Percentiles rank a stretch among this genome's conserved stretches.
Evolutionary conservation across 2,797 vertebrate species (phyloP).

Genomic region (Pitangus sulphuratus): DNA sequence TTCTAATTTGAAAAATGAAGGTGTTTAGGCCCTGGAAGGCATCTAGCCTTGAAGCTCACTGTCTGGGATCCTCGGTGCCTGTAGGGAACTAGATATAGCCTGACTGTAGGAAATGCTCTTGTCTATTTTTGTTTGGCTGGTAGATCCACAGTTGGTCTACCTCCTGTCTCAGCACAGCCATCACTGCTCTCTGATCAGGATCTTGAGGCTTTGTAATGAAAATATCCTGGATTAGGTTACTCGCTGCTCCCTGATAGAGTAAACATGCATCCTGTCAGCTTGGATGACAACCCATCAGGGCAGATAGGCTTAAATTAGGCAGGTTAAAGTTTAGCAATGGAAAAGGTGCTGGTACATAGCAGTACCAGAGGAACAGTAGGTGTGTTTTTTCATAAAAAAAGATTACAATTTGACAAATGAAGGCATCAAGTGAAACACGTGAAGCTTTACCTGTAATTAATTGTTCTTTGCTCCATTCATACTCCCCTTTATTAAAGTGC

Average conservation of each 20-base stretch:
- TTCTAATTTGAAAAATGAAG: background rate
- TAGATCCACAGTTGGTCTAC: background rate
- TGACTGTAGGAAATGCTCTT: background rate
- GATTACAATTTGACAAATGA: background rate
- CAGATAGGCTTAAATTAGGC: background rate
- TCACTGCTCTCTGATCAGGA: background rate
- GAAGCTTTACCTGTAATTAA: background rate
- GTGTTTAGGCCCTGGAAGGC: background rate
- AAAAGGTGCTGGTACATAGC: background rate
- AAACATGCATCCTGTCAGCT: background rate
- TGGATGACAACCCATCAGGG: background rate
- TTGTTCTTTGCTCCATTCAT: background rate
- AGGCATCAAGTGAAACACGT: background rate
- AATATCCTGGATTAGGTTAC: constrained; percentile 47
- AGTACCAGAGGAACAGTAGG: background rate
- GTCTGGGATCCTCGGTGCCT: background rate
- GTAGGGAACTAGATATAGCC: background rate
- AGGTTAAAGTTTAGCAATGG: background rate
- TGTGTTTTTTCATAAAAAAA: background rate
- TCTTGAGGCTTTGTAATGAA: constrained; percentile 43
- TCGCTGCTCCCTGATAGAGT: background rate
- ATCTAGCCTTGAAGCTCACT: background rate
- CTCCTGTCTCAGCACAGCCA: background rate
- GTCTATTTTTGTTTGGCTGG: constrained; percentile 28
- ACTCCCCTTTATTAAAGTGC: background rate